Evolutionary conservation across 2,797 vertebrate species (phyloP).

Genomic region (Arctocebus calabarensis): DNA sequence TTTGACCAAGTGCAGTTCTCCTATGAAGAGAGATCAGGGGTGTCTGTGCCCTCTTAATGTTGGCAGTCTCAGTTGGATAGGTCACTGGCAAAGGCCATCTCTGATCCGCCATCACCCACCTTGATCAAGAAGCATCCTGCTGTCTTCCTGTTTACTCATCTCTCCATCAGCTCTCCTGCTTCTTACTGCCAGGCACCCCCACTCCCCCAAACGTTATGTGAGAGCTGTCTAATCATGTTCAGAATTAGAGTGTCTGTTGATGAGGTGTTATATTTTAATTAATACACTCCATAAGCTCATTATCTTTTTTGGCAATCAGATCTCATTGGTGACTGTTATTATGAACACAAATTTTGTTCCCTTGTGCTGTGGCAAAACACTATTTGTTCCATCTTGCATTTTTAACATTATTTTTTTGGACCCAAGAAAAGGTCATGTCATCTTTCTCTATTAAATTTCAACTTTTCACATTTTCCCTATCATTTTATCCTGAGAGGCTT

Average conservation of each 20-base stretch:
- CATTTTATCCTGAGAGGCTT: neutral
- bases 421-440: neutral
- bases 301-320: conserved; percentile 27
- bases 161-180: neutral
- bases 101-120: neutral
- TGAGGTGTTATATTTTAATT: conserved; percentile 51
- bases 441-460: conserved; percentile 41
- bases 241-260: neutral
- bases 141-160: neutral
- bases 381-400: neutral
- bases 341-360: conserved; percentile 19
- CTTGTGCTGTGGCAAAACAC: neutral
- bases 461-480: conserved; percentile 23
- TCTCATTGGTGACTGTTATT: neutral
- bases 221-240: neutral
- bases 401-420: neutral
- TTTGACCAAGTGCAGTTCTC: neutral
- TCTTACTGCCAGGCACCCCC: neutral
- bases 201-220: too few relatives aligned
- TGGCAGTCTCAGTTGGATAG: neutral
- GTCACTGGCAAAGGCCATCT: neutral
- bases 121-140: neutral
- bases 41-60: neutral
- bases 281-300: conserved; percentile 45
- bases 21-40: neutral